Percentiles rank a stretch among this genome's conserved stretches.
phyloP scores from a whole-genome alignment of 1,140 invertebrate species.

The Heliconius hermathena region DNA sequence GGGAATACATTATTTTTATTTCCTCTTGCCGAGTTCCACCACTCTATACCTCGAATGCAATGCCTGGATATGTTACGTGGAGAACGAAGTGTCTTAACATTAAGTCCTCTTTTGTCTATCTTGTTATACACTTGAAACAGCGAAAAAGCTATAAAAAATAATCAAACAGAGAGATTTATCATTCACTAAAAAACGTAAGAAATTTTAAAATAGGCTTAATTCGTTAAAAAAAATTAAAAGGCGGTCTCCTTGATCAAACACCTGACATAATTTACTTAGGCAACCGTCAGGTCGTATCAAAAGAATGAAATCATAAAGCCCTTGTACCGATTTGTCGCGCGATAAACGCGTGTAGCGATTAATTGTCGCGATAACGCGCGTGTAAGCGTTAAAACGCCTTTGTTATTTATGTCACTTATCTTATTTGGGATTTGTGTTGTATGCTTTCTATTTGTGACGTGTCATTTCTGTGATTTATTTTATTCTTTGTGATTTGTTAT shows the following conservation, averaged over 20 bases:
- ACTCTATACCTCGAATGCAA: neutral
- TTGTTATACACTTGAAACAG: too few relatives aligned
- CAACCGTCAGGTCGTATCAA: constrained; percentile 57
- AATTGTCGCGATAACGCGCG: constrained; percentile 61
- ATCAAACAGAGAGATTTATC: too few relatives aligned
- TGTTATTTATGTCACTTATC: constrained; percentile 39
- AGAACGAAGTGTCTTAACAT: neutral
- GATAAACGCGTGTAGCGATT: constrained; percentile 60
- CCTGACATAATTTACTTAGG: constrained; percentile 34
- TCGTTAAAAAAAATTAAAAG: neutral
- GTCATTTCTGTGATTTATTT: constrained; percentile 32
- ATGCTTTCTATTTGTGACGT: constrained; percentile 5
- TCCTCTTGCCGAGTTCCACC: neutral
- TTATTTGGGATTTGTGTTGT: constrained; percentile 39
- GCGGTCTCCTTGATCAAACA: constrained; percentile 22
- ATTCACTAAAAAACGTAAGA: too few relatives aligned
- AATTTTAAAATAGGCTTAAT: too few relatives aligned
- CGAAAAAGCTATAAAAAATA: too few relatives aligned
- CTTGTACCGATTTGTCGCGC: constrained; percentile 54
- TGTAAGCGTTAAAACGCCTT: constrained; percentile 30
- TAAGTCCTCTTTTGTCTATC: neutral
- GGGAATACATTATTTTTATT: too few relatives aligned
- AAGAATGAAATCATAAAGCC: constrained; percentile 59
- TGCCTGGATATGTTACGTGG: neutral
- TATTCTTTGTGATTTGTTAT: constrained; percentile 5